Evolutionary conservation across 2,797 vertebrate genomes (phyloP).

Genomic region (Salmo trutta): DNA sequence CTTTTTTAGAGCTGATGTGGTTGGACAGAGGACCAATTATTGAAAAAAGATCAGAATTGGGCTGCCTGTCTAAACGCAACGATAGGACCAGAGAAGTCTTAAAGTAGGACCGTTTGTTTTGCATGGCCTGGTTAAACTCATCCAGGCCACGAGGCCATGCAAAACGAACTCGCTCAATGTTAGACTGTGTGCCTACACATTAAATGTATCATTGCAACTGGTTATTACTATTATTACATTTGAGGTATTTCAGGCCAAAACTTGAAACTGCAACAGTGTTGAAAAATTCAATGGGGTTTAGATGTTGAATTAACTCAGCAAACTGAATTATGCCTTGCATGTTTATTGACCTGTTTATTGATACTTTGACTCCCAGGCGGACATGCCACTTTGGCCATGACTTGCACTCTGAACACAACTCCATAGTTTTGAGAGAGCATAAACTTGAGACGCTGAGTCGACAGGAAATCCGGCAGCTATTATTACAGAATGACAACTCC

Average conservation of each 20-base stretch:
- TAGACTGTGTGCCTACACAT: too few species aligned
- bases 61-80: too few species aligned
- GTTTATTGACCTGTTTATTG: background rate
- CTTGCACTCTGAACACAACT: background rate
- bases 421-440: background rate
- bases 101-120: too few species aligned
- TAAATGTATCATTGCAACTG: background rate
- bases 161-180: too few species aligned
- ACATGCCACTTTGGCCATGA: background rate
- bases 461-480: background rate
- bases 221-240: too few species aligned
- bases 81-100: too few species aligned
- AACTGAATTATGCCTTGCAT: background rate
- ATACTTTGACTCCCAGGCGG: background rate
- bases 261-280: background rate
- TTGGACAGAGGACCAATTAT: too few species aligned
- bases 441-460: background rate
- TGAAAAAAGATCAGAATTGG: too few species aligned
- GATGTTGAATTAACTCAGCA: background rate
- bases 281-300: background rate
- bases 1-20: too few species aligned
- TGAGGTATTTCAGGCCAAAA: background rate
- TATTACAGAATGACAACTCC: background rate
- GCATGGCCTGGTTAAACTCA: too few species aligned
- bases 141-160: too few species aligned